These are phyloP conservation scores for Branchipolynoe longqiensis DNA, from an alignment of 2,888 invertebrate species.

Conservation along the genomic window DNA sequence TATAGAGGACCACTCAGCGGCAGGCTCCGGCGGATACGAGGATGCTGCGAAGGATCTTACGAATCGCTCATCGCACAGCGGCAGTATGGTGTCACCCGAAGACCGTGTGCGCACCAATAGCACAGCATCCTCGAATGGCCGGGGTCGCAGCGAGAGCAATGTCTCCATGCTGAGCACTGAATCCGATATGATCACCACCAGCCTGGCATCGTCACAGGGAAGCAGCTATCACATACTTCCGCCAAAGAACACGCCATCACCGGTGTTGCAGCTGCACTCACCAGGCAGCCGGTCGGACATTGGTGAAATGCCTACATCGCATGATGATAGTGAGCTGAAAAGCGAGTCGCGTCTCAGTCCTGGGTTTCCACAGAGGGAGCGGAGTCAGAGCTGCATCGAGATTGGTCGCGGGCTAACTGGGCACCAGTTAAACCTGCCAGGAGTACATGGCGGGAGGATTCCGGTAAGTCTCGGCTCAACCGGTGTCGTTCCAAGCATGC, in stretches of 20 bases:
- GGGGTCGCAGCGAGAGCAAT: conserved; percentile 36
- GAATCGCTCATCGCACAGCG: background rate
- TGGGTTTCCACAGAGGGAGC: conserved; percentile 28
- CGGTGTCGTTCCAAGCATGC: conserved; percentile 17
- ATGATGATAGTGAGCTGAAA: background rate
- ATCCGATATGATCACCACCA: conserved; percentile 25
- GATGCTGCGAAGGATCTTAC: conserved; percentile 12
- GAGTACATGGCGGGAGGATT: background rate
- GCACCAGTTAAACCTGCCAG: background rate
- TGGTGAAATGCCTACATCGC: background rate
- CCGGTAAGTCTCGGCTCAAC: conserved; percentile 13
- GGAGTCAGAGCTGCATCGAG: conserved; percentile 35
- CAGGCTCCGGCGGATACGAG: conserved; percentile 1
- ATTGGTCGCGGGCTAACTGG: conserved; percentile 15
- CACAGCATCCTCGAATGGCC: conserved; percentile 1
- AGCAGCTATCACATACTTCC: conserved; percentile 6
- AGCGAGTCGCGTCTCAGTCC: conserved; percentile 7
- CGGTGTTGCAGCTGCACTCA: background rate
- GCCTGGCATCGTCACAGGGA: conserved; percentile 9
- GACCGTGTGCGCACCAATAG: conserved; percentile 10
- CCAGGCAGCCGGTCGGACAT: conserved; percentile 42
- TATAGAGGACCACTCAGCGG: background rate
- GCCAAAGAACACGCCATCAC: conserved; percentile 13
- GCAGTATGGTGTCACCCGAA: conserved; percentile 36
- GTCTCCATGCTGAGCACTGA: conserved; percentile 27